Base-by-base conservation (phyloP, 2,888 invertebrate species). In the Sminthurides aquaticus region DNA sequence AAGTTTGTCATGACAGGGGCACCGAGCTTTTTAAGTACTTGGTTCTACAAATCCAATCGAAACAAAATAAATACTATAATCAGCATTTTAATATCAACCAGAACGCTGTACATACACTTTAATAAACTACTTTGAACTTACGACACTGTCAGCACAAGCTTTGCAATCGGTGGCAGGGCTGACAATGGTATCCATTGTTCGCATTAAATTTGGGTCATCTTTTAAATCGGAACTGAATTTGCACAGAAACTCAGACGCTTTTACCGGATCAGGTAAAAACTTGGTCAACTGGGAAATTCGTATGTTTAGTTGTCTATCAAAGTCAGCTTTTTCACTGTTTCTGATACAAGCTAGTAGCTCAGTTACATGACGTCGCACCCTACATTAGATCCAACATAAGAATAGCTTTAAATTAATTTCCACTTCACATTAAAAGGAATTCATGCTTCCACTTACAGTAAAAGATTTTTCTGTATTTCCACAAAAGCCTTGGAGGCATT, bases 1-100 rank as follows among this genome's bases (percentile, higher is more conserved):
- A 93, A 81, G 80, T 96, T 95, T 1, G 94, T 93, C 88, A 94
- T 94, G 2, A 93, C 89, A 0, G 94, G 94, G 76, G 91, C 89
- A 0, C 96, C 97, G 2, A 97, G 83, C 79, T 94, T 95, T 79
- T 95, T 94, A 62, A 97, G 81, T 11, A 95, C 88, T 69, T 84
- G 85, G 68, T 87, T 87, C 86, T 86, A 80, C 5, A 79, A 79
- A 65, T 27, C 15, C 22, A 71, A 60, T 68, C 15, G 43, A 34
- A 34, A 34, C 5, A 11, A 34, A 34, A 15, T 65, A 26, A 61
- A 29, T 24, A 66, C 65, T 67, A 64, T 58, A 61, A 25, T 55
- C 11, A 48, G 49, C 49, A 22, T 2, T 15, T 55, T 29, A n/a
- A 61, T 58, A 24, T 27, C 25, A 57, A 59, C 2, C 15, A 58